phyloP scores from a whole-genome alignment of 2,888 invertebrate species.

The Argyresthia goedartella region DNA sequence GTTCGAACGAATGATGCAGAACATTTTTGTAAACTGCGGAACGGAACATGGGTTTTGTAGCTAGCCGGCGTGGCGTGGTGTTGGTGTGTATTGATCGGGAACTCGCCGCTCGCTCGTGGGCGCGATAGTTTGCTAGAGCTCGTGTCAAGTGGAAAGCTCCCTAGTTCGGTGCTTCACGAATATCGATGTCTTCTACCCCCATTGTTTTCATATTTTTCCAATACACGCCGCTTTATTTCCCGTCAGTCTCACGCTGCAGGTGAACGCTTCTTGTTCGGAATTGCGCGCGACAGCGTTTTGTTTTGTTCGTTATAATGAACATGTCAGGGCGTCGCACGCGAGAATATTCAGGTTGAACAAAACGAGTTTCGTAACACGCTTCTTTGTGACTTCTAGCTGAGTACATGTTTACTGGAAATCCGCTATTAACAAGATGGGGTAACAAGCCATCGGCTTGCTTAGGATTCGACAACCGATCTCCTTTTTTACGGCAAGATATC shows the following conservation, averaged over 20 bases:
- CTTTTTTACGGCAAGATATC: too few species aligned
- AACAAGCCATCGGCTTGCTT: too few species aligned
- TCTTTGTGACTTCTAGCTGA: too few species aligned
- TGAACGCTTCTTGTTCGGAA: neutral
- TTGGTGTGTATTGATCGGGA: neutral
- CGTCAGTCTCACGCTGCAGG: neutral
- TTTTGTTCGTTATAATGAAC: neutral
- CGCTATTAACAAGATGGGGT: too few species aligned
- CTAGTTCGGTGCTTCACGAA: neutral
- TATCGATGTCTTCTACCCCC: neutral
- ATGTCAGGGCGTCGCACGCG: neutral
- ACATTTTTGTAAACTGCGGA: neutral
- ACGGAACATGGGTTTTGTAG: neutral
- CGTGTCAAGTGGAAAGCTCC: neutral
- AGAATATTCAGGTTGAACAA: neutral
- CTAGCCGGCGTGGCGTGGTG: neutral
- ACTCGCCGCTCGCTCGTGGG: neutral
- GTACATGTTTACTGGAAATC: too few species aligned
- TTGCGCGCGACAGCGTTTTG: neutral
- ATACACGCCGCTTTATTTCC: neutral
- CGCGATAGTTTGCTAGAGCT: neutral
- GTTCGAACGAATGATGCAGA: neutral
- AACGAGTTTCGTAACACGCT: neutral
- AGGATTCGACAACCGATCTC: too few species aligned
- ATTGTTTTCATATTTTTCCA: neutral